Base-by-base conservation (phyloP, 2,888 invertebrate genomes). In the Trissolcus japonicus region DNA sequence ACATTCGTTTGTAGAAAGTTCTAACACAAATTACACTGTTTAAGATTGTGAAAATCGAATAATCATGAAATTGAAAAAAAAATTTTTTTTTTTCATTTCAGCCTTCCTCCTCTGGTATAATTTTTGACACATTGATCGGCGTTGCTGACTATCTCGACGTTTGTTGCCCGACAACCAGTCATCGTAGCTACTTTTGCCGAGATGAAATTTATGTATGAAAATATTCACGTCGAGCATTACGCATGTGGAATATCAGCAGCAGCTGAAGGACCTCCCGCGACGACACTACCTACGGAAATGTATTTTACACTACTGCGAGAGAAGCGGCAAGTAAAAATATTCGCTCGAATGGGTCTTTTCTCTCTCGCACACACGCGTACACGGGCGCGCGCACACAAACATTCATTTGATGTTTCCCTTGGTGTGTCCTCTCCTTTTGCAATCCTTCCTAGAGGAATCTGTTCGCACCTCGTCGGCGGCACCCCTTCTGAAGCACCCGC, bases 171-270 rank as follows among this genome's bases (percentile, higher is more conserved):
- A 66, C 79, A 71, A 55, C 54, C 69, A 56, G 53, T 61, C 78
- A 51, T 74, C 69, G 62, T 40, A 82, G 79, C 78, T 79, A 82
- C 82, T 83, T 82, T 82, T 78, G 78, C 79, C 79, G 71, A 78
- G 80, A 84, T 80, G 80, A 87, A 85, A 87, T 87, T 86, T 86
- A 87, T 84, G 83, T 85, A 86, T 87, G 86, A 83, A 86, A 86
- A 87, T 87, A 83, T 85, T 82, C 84, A 79, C 80, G 81, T 77
- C 76, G 83, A 84, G 84, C 84, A 86, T 86, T 84, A 86, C 85
- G 85, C 85, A 86, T 84, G 85, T 84, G 82, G 83, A 86, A 87
- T 86, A 85, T 86, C 84, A 83, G 83, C 82, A 82, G 83, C 84
- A 84, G 85, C 85, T 84, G 83, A 80, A 83, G 83, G 83, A 82